A percentile compares a stretch with the other conserved stretches of the same genome.
These are phyloP conservation scores for Cenopis cana DNA, from an alignment of 2,888 invertebrate species.

Conservation along the genomic window DNA sequence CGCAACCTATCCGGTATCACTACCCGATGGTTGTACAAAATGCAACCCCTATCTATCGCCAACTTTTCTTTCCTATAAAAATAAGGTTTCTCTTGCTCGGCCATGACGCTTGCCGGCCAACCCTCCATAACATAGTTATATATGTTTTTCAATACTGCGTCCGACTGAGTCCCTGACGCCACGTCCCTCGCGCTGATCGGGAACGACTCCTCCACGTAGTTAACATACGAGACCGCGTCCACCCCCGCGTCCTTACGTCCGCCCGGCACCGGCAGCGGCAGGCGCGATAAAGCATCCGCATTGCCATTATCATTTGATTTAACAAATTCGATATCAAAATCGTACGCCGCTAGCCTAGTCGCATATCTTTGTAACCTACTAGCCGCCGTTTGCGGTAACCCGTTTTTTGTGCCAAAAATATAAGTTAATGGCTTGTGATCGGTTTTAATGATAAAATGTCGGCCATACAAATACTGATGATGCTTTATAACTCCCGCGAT, in stretches of 20 bases:
- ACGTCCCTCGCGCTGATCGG: slow-evolving; percentile 13
- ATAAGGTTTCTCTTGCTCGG: slow-evolving; percentile 28
- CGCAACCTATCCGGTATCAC: slow-evolving; percentile 31
- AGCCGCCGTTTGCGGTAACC: slow-evolving; percentile 25
- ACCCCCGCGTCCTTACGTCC: background rate
- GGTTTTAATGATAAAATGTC: slow-evolving; percentile 20
- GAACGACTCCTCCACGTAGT: slow-evolving; percentile 12
- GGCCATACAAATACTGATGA: slow-evolving; percentile 24
- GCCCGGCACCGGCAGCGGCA: slow-evolving; percentile 14
- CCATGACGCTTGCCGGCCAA: slow-evolving; percentile 14
- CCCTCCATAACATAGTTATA: slow-evolving; percentile 21
- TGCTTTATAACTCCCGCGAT: slow-evolving; percentile 11
- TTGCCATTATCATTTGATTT: background rate
- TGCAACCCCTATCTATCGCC: slow-evolving; percentile 32
- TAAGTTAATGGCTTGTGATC: slow-evolving; percentile 14
- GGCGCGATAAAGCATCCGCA: slow-evolving; percentile 13
- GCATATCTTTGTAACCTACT: slow-evolving; percentile 17
- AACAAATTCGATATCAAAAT: slow-evolving; percentile 15
- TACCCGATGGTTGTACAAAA: slow-evolving; percentile 36
- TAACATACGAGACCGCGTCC: background rate
- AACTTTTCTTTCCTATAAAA: slow-evolving; percentile 29
- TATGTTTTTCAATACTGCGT: slow-evolving; percentile 6
- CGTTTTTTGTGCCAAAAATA: slow-evolving; percentile 18
- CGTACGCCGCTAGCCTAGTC: slow-evolving; percentile 13
- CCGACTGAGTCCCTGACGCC: slow-evolving; percentile 2